phyloP scores from a whole-genome alignment of 2,113 vertebrate genomes.

The Ictidomys tridecemlineatus region DNA sequence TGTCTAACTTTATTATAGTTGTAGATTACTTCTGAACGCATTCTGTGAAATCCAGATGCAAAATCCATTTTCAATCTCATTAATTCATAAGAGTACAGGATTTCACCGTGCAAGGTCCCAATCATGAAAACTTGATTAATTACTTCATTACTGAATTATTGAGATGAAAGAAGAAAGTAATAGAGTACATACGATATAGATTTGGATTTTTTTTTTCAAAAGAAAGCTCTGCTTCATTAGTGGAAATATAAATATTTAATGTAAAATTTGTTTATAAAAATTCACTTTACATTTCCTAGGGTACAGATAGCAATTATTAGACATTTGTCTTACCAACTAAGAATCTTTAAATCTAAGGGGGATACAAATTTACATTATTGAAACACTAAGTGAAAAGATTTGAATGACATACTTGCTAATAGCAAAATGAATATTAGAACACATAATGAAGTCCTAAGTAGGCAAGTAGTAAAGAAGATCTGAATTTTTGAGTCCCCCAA shows the following conservation, averaged over 20 bases:
- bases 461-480: background rate
- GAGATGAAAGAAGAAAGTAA: background rate
- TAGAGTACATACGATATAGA: background rate
- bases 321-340: background rate
- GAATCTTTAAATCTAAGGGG: background rate
- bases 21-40: background rate
- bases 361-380: background rate
- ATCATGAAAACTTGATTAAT: background rate
- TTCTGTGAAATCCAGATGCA: background rate
- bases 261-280: background rate
- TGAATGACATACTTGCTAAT: background rate
- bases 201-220: constrained; percentile 28
- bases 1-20: background rate
- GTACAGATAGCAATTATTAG: background rate
- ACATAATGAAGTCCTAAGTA: background rate
- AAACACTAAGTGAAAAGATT: background rate
- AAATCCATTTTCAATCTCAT: background rate
- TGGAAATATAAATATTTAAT: background rate
- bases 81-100: background rate
- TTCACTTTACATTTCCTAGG: background rate
- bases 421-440: background rate
- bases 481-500: background rate
- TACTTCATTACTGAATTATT: background rate
- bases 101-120: background rate
- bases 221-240: background rate